Conservation (phyloP, 2,797 vertebrate species). For the Leucoraja ocellata region DNA sequence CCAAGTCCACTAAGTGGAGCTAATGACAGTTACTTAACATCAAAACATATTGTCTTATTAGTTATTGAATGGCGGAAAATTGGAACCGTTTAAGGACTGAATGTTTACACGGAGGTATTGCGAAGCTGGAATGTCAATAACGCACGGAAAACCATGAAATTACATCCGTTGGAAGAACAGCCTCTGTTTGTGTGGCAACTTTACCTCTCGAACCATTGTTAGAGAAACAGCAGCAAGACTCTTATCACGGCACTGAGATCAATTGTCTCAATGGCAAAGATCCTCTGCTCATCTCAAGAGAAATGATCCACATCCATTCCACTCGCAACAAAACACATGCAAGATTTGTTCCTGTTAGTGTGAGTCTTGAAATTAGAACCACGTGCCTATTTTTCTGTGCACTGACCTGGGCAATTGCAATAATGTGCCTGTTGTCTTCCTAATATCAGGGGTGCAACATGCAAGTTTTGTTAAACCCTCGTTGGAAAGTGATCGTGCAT, state of each 20-base stretch:
- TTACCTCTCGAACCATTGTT: neutral
- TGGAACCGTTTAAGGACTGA: neutral
- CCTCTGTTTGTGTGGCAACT: neutral
- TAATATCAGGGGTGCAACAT: too few relatives aligned
- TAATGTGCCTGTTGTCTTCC: too few relatives aligned
- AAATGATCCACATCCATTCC: neutral
- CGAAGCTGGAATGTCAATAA: neutral
- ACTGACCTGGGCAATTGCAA: too few relatives aligned
- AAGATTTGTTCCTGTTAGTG: too few relatives aligned
- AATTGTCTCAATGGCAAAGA: neutral
- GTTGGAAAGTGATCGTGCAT: too few relatives aligned
- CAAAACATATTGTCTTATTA: neutral
- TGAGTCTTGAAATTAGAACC: too few relatives aligned
- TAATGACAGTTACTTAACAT: neutral
- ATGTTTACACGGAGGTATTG: neutral
- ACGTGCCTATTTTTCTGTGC: too few relatives aligned
- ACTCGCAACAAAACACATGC: neutral
- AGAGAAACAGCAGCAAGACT: neutral
- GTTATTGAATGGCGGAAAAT: neutral
- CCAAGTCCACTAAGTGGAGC: neutral
- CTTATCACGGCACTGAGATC: neutral
- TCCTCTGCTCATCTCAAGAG: neutral
- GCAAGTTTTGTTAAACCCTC: too few relatives aligned
- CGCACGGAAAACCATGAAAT: neutral
- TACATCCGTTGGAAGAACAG: neutral